Evolutionary conservation across 2,888 invertebrate genomes (phyloP).

Genomic region (Ochlodes sylvanus): DNA sequence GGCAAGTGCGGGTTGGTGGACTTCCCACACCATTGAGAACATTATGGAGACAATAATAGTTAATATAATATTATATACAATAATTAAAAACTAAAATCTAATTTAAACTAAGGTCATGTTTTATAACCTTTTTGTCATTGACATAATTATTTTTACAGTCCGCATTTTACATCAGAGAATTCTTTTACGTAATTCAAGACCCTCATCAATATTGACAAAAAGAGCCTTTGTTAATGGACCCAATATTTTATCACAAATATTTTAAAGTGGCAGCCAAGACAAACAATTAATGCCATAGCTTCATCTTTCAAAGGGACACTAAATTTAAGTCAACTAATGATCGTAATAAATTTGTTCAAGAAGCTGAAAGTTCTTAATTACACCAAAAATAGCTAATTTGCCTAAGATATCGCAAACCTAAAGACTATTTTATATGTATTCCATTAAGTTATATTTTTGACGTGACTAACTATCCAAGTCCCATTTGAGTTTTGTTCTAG

Average conservation of each 20-base stretch:
- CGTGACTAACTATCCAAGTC: too few relatives aligned
- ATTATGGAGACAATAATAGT: too few relatives aligned
- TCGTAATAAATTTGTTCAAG: constrained; percentile 65
- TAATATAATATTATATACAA: too few relatives aligned
- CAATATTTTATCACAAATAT: constrained; percentile 29
- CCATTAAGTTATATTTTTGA: background rate
- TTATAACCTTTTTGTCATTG: background rate
- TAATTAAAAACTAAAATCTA: too few relatives aligned
- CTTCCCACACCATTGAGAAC: too few relatives aligned
- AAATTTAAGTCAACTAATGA: constrained; percentile 76
- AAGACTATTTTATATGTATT: background rate
- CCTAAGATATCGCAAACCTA: background rate
- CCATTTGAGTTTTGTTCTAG: too few relatives aligned
- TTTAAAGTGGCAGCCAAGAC: constrained; percentile 53
- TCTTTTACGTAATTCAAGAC: constrained; percentile 9
- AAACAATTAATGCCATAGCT: constrained; percentile 73
- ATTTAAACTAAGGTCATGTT: background rate
- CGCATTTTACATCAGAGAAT: background rate
- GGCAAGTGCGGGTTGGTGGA: too few relatives aligned
- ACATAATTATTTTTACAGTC: background rate
- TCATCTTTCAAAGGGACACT: constrained; percentile 73
- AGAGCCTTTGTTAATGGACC: constrained; percentile 20
- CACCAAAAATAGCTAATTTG: constrained; percentile 1
- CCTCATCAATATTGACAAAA: constrained; percentile 16
- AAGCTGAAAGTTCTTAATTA: background rate